Evolutionary conservation across 2,888 invertebrate species (phyloP), one percentile per base, ranked within the genome.

Genomic region (Cryptus viduatorius): DNA sequence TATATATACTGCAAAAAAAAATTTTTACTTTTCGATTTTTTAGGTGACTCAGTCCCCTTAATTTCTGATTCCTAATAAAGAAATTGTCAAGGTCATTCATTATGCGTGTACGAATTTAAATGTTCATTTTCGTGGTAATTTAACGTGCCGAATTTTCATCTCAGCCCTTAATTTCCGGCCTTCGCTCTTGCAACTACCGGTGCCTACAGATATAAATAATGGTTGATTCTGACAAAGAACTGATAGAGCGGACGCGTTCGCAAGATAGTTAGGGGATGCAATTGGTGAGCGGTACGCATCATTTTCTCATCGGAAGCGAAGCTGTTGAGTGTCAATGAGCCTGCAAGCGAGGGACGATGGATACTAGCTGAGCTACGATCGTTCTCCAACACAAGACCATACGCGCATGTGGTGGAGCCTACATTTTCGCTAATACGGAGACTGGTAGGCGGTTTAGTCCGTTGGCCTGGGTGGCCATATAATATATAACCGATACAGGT

Each of bases 401-500:
- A n/a, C 59, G 24, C 29, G 29, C 12, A 14, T 31, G 14, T 65
- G 64, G 37, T 42, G 10, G 42, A 8, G 37, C 37, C 19, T 14
- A 37, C 37, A 14, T 14, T 42, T 65, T 19, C 64, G 16, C 37
- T 7, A 42, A 16, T 42, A 42, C 42, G 14, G 61, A 42, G 64
- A 42, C 64, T 16, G 19, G 56, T 56, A 4, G 56, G 42, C 42
- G 64, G 42, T 37, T 42, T 42, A 42, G 42, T 65, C 37, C 42
- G 24, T 16, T 16, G 8, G 64, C 19, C 64, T 8, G 10, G 8
- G 37, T 65, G 42, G 64, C 1, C 64, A 42, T 10, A 16, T 16
- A 65, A 65, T 65, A 65, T 65, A 65, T 24, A 72, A 42, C 42
- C 42, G 16, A 42, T 71, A 71, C 48, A 61, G 42, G 59, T 73